phyloP scores from a whole-genome alignment of 2,888 invertebrate species.

The Aleiodes testaceus region DNA sequence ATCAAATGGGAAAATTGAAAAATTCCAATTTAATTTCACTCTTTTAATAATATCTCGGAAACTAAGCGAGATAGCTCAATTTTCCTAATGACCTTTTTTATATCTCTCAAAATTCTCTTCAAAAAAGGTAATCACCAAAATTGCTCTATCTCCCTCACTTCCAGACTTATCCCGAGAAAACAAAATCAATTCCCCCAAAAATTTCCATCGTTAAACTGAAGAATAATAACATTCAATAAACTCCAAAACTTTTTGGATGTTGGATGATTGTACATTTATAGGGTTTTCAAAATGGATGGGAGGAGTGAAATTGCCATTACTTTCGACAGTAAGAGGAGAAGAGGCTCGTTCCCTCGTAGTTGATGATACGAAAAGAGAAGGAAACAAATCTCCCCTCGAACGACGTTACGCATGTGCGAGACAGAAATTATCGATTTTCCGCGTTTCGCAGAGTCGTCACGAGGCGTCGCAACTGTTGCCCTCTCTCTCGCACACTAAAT shows the following conservation, averaged over 20 bases:
- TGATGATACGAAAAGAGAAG: constrained; percentile 8
- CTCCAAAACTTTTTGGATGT: constrained; percentile 34
- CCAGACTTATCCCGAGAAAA: no score
- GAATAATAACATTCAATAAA: constrained; percentile 43
- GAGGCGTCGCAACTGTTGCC: constrained; percentile 58
- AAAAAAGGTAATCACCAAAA: no score
- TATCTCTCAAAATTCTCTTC: no score
- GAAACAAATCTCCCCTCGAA: background rate
- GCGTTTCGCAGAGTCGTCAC: constrained; percentile 61
- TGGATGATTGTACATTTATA: constrained; percentile 39
- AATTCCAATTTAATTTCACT: no score
- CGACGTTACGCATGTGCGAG: constrained; percentile 62
- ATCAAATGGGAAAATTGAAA: no score
- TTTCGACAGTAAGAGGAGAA: constrained; percentile 35
- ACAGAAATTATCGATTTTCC: constrained; percentile 68
- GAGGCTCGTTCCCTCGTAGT: constrained; percentile 31
- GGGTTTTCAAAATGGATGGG: constrained; percentile 37
- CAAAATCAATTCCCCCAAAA: no score
- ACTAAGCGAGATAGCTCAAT: no score
- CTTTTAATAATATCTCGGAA: no score
- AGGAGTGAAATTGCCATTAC: constrained; percentile 45
- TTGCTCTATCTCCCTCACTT: no score
- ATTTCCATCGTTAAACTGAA: background rate
- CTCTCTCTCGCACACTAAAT: constrained; percentile 46
- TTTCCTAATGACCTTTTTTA: no score